A percentile compares a stretch with the other conserved stretches of the same genome.
Conservation (phyloP, 2,797 vertebrate genomes). For the Myotis vivesi region DNA sequence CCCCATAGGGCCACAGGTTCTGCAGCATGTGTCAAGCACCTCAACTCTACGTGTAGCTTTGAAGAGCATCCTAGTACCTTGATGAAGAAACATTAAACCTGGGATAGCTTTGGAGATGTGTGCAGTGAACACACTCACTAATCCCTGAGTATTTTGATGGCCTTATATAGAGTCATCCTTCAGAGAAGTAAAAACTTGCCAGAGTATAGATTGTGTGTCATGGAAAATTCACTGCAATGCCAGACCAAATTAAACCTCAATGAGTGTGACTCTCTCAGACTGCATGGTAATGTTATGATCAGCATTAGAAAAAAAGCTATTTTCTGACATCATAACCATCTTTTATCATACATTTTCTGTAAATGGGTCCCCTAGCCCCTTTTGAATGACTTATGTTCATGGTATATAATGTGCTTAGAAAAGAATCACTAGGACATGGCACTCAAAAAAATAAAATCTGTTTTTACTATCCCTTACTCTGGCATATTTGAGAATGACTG, state of each 20-base stretch:
- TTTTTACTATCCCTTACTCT: not conserved
- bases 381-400: not conserved
- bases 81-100: not conserved
- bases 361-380: not conserved
- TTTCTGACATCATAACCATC: not conserved
- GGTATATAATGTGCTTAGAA: not conserved
- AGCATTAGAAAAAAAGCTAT: not conserved
- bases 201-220: not conserved
- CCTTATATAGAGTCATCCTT: not conserved
- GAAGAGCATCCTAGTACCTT: not conserved
- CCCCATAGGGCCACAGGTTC: not conserved
- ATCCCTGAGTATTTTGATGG: not conserved
- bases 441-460: not conserved
- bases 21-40: not conserved
- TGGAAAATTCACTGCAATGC: not conserved
- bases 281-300: not conserved
- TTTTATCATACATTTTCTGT: not conserved
- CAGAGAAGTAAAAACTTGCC: not conserved
- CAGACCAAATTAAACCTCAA: not conserved
- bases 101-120: not conserved
- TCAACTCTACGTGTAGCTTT: not conserved
- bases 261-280: not conserved
- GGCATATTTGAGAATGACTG: not conserved
- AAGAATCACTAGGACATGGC: not conserved
- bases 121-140: not conserved